phyloP scores from a whole-genome alignment of 1,140 invertebrate genomes.

The Trinorchestia longiramus region DNA sequence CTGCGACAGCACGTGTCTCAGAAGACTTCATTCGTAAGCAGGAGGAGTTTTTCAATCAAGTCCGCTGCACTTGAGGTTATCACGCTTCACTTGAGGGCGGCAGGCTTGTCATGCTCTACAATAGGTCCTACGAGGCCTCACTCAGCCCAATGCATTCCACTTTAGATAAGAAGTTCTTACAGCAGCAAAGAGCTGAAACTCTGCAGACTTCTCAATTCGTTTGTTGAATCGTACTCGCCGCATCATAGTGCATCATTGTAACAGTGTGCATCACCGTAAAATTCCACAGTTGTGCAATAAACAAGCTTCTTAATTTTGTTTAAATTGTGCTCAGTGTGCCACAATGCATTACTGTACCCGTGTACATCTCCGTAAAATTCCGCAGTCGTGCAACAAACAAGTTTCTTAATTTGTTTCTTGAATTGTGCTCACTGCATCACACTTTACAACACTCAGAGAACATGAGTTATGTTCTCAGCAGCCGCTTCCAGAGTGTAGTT shows the following conservation, averaged over 20 bases:
- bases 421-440: no score
- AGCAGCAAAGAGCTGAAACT: not conserved
- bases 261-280: no score
- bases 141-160: constrained; percentile 29
- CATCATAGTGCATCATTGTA: not conserved
- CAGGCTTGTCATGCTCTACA: not conserved
- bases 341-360: no score
- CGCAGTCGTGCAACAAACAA: no score
- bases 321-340: no score
- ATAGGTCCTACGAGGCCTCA: not conserved
- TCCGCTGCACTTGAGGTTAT: not conserved
- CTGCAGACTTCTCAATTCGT: not conserved
- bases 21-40: not conserved
- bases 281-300: no score
- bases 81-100: not conserved
- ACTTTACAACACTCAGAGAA: not conserved
- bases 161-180: constrained; percentile 33
- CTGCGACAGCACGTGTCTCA: not conserved
- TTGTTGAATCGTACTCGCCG: not conserved
- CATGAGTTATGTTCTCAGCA: not conserved
- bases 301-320: no score
- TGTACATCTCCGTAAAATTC: no score
- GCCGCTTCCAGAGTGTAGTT: not conserved
- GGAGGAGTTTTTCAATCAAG: constrained; percentile 12
- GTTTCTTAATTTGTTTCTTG: no score